Percentiles rank a stretch among this genome's conserved stretches.
Evolutionary conservation across 2,797 vertebrate species (phyloP).

Genomic region (Sebastes vulpes): DNA sequence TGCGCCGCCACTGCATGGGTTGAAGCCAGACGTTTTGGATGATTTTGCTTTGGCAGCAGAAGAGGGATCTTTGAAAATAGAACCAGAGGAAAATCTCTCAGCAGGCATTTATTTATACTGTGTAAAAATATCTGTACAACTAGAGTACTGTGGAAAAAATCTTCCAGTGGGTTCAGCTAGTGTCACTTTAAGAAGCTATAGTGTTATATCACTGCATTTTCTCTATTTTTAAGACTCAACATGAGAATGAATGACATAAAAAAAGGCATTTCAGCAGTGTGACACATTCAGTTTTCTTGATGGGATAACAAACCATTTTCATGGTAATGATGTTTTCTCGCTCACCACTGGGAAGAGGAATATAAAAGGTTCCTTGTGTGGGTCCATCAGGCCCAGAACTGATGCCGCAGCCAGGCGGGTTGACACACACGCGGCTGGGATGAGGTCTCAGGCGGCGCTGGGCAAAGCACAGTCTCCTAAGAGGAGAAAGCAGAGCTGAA

Average conservation of each 20-base stretch:
- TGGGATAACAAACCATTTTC: slow-evolving; percentile 17
- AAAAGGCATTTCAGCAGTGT: slow-evolving; percentile 2
- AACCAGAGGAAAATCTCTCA: slow-evolving; percentile 9
- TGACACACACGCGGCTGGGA: slow-evolving; percentile 91
- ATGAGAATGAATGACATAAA: slow-evolving; percentile 1
- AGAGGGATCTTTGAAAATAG: slow-evolving; percentile 70
- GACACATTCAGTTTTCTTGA: slow-evolving; percentile 6
- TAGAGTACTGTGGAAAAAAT: slow-evolving; percentile 11
- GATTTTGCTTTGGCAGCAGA: slow-evolving; percentile 69
- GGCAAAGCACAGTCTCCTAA: slow-evolving; percentile 94
- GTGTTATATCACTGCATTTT: slow-evolving; percentile 4
- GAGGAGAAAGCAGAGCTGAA: slow-evolving; percentile 11
- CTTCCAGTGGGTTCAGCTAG: slow-evolving; percentile 14
- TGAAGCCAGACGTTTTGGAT: slow-evolving; percentile 93
- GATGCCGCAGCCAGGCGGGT: slow-evolving; percentile 91
- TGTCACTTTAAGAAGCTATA: slow-evolving; percentile 10
- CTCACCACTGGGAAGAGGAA: slow-evolving; percentile 80
- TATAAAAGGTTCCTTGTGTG: slow-evolving; percentile 92
- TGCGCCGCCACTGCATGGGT: slow-evolving; percentile 89
- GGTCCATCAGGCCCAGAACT: slow-evolving; percentile 91
- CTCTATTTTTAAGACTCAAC: slow-evolving; percentile 10
- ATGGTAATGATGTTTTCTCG: slow-evolving; percentile 8
- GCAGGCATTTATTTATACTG: slow-evolving; percentile 37
- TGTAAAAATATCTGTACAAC: slow-evolving; percentile 43
- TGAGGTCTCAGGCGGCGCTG: slow-evolving; percentile 92